These are phyloP conservation scores for Osedax fenrisi DNA, from an alignment of 2,888 invertebrate genomes.

Conservation along the genomic window DNA sequence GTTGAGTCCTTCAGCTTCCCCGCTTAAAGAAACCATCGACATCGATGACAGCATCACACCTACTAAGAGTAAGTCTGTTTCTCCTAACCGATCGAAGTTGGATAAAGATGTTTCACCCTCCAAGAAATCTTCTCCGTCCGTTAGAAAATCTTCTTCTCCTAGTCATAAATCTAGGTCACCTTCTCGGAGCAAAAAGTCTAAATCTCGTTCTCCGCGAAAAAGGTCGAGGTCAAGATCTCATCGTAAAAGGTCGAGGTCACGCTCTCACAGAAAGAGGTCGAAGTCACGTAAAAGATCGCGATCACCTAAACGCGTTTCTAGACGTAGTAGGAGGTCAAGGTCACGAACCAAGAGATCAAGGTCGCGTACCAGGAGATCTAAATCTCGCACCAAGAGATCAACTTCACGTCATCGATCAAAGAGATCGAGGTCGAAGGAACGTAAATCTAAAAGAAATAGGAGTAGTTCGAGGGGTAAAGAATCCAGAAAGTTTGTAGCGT, in stretches of 20 bases:
- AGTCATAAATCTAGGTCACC: not conserved
- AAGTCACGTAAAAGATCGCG: too few species aligned
- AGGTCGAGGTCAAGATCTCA: too few species aligned
- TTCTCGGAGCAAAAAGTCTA: too few species aligned
- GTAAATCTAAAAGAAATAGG: not conserved
- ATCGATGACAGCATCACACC: too few species aligned
- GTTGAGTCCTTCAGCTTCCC: too few species aligned
- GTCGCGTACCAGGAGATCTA: not conserved
- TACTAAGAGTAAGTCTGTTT: too few species aligned
- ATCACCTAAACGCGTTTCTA: not conserved
- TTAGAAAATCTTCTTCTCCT: not conserved
- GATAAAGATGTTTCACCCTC: too few species aligned
- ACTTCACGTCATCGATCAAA: not conserved
- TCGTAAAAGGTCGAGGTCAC: not conserved
- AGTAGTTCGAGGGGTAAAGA: not conserved
- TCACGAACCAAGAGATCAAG: not conserved
- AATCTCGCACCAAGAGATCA: too few species aligned
- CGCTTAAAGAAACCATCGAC: too few species aligned
- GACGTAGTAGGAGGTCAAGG: not conserved
- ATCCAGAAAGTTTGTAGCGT: not conserved
- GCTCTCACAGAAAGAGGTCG: not conserved
- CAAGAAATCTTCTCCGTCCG: too few species aligned
- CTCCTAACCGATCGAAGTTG: too few species aligned
- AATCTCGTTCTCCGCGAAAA: not conserved
- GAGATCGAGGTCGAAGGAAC: not conserved